phyloP scores from a whole-genome alignment of 1,140 invertebrate species.

The Camponotus pennsylvanicus region DNA sequence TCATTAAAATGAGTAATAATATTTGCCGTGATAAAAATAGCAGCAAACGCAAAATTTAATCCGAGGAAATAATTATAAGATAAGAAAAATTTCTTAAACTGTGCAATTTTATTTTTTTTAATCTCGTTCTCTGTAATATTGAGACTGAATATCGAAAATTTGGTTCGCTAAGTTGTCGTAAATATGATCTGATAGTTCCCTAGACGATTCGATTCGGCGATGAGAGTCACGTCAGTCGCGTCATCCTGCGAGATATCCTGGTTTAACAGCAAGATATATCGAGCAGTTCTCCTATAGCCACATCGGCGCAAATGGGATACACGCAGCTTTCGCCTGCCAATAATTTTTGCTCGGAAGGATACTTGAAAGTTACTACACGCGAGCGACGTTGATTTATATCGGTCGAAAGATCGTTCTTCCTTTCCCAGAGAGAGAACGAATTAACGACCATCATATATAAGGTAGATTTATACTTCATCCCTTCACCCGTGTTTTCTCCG shows the following conservation, averaged over 20 bases:
- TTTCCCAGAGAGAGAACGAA: not conserved
- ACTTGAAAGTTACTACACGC: slow-evolving; percentile 49
- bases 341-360: slow-evolving; percentile 19
- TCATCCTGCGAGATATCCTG: not conserved
- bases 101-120: not conserved
- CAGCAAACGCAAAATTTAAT: not conserved
- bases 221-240: not conserved
- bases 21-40: not conserved
- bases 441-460: slow-evolving; percentile 13
- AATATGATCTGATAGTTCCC: slow-evolving; percentile 49
- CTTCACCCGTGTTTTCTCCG: not conserved
- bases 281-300: slow-evolving; percentile 4
- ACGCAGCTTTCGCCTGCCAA: slow-evolving; percentile 33
- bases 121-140: not conserved
- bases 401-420: slow-evolving; percentile 15
- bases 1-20: not conserved
- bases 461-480: not conserved
- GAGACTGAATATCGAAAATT: not conserved
- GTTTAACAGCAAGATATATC: slow-evolving; percentile 32
- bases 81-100: too few relatives aligned
- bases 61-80: not conserved
- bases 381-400: slow-evolving; percentile 48
- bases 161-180: slow-evolving; percentile 1
- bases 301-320: slow-evolving; percentile 29
- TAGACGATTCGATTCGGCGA: slow-evolving; percentile 8